These are phyloP conservation scores for Potamarius usumacintae DNA, from an alignment of 2,113 vertebrate genomes.

Conservation along the genomic window DNA sequence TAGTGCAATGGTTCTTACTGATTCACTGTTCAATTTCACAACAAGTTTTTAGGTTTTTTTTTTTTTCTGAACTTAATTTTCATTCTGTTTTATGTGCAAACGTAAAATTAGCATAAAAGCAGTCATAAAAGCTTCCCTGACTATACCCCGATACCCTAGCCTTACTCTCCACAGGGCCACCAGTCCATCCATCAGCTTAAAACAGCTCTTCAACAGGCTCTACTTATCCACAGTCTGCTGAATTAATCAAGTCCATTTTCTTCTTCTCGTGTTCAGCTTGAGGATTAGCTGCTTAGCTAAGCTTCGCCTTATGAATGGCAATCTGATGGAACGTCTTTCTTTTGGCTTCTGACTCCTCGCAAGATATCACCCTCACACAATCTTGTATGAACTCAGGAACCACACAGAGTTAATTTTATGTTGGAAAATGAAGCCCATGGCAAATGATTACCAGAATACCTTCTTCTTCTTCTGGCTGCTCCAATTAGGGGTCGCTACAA, in stretches of 20 bases:
- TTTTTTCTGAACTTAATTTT: neutral
- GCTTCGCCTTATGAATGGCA: conserved; percentile 7
- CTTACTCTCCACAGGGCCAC: neutral
- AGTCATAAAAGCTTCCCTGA: neutral
- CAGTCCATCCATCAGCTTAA: conserved; percentile 32
- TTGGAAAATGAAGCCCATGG: neutral
- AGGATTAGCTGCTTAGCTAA: conserved; percentile 37
- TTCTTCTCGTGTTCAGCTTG: conserved; percentile 6
- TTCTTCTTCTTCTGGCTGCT: too few species aligned
- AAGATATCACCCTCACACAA: neutral
- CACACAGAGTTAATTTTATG: neutral
- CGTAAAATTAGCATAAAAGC: conserved; percentile 7
- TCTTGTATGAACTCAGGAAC: neutral
- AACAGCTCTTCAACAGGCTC: conserved; percentile 20
- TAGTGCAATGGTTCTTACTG: neutral
- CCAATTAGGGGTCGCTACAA: too few species aligned
- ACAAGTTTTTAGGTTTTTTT: too few species aligned
- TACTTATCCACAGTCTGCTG: conserved; percentile 25
- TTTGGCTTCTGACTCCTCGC: neutral
- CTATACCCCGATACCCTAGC: neutral
- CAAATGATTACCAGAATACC: neutral
- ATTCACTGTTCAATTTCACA: neutral
- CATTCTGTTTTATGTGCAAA: neutral
- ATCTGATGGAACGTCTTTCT: neutral
- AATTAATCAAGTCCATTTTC: conserved; percentile 36